Conservation (phyloP, 2,797 vertebrate genomes). For the Enteromius paludinosus region DNA sequence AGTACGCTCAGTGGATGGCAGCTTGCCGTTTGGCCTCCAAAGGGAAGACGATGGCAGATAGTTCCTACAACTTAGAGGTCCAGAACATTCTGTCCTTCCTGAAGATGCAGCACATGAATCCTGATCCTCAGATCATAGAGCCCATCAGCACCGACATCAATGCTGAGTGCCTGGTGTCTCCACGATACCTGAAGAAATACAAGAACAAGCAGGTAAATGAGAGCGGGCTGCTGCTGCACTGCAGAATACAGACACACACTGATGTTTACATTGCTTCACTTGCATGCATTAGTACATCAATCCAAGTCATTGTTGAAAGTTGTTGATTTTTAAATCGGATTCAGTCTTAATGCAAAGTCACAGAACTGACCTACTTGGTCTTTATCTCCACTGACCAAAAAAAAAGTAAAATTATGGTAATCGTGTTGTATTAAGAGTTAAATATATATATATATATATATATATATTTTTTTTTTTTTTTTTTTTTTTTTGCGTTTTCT, state of each 20-base stretch:
- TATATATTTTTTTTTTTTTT: background rate
- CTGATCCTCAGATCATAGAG: conserved; percentile 93
- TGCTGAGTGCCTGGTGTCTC: conserved; percentile 95
- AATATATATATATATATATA: accelerated
- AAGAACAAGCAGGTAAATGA: conserved; percentile 94
- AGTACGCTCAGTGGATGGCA: conserved; percentile 99
- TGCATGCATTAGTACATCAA: background rate
- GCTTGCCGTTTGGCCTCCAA: conserved; percentile 97
- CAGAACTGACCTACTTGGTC: background rate
- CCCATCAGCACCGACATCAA: conserved; percentile 94
- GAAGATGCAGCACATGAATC: conserved; percentile 99
- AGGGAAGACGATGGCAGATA: conserved; percentile 99
- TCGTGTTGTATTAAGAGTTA: background rate
- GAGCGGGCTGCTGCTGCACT: background rate
- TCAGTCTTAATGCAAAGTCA: background rate
- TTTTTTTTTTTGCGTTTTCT: background rate
- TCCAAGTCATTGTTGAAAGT: background rate
- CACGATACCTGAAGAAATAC: conserved; percentile 97
- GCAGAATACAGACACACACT: background rate
- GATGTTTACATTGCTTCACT: background rate
- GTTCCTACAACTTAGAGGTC: conserved; percentile 95
- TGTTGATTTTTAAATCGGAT: background rate
- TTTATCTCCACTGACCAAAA: background rate
- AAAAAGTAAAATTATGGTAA: background rate
- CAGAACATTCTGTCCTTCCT: conserved; percentile 99